Evolutionary conservation across 2,888 invertebrate genomes (phyloP), one percentile per base, ranked within the genome.

Genomic region (Drosophila planitibia): DNA sequence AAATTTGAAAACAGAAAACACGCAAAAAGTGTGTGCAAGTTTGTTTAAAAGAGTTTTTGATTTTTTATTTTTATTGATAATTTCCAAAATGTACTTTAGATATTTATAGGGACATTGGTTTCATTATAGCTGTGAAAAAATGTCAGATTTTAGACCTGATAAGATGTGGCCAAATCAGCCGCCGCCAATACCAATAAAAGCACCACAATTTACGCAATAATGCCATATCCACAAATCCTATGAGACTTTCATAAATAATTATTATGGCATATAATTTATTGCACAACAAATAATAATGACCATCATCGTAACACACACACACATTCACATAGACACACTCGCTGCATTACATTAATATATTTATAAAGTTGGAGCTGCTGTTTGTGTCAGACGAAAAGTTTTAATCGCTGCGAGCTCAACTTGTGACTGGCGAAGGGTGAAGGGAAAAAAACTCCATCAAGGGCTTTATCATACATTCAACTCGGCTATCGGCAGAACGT

Each of bases 391-490:
- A 80, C 70, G 74, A 83, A 83, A 84, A 84, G 76, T 85, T 85
- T 84, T 81, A 86, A 85, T 86, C 86, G 86, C 79, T 70, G 53
- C 28, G 53, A 65, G 71, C 69, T 57, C 37, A 52, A 60, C 49
- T 28, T 47, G 33, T 39, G 37, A 51, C 6, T 37, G 57, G 30
- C 28, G 44, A 25, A 25, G 25, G 22, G 44, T 14, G 32, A n/a
- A 33, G 7, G 37, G 14, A 14, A 25, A 71, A 67, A 78, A 75
- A 75, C 53, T 70, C 72, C 68, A 64, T 62, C 58, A 58, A 52
- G 54, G 37, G 66, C 82, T 86, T 86, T 86, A 86, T 86, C 86
- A 86, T 86, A 83, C 86, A 81, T 88, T 88, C 88, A 86, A 88
- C 86, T 83, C 77, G 82, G 81, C 79, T 85, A 82, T 85, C 85